Percentiles rank a stretch among this genome's conserved stretches.
phyloP scores from a whole-genome alignment of 2,888 invertebrate genomes.

The Cistogaster globosa region DNA sequence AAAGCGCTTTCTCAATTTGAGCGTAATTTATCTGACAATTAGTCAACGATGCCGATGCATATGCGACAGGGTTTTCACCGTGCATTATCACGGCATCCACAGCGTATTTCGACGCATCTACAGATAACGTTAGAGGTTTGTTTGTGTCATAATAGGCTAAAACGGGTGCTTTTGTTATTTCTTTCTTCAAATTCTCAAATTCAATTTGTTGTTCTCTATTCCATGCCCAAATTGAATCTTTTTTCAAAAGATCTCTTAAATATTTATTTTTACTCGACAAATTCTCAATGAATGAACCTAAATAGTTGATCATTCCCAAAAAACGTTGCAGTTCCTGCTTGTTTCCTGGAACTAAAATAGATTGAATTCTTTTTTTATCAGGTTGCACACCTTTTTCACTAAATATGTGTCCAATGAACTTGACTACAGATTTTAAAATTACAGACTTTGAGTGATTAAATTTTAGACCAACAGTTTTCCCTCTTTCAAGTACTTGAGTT shows the following conservation, averaged over 20 bases:
- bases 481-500: not conserved
- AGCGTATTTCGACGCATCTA: no score
- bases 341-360: not conserved
- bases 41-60: no score
- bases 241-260: not conserved
- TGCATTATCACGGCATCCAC: no score
- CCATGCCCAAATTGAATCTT: not conserved
- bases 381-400: not conserved
- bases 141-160: no score
- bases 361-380: not conserved
- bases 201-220: not conserved
- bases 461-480: not conserved
- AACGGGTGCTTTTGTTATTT: no score
- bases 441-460: not conserved
- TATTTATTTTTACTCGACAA: not conserved
- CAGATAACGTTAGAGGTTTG: no score
- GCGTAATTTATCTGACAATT: no score
- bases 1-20: no score
- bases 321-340: slow-evolving; percentile 54
- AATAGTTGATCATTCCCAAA: slow-evolving; percentile 70
- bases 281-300: slow-evolving; percentile 35
- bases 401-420: not conserved
- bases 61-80: no score
- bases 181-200: no score
- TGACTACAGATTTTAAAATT: not conserved